phyloP scores from a whole-genome alignment of 2,113 vertebrate genomes.

The Phaethornis superciliosus region DNA sequence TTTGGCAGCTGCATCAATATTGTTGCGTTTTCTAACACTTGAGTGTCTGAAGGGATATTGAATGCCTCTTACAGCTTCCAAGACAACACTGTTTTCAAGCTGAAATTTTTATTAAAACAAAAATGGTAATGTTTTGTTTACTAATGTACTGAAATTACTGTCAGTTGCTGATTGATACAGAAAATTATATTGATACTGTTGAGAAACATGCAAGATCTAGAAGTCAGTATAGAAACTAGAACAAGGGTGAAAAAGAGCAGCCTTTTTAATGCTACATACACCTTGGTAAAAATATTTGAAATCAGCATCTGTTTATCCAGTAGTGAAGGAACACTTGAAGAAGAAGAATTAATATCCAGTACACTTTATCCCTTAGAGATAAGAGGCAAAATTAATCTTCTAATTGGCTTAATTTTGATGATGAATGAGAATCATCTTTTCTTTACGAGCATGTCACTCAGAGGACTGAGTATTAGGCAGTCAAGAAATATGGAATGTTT shows the following conservation, averaged over 20 bases:
- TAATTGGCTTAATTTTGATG: neutral
- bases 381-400: neutral
- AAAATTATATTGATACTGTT: neutral
- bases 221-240: neutral
- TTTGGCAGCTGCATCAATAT: conserved; percentile 34
- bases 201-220: neutral
- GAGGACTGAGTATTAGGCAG: neutral
- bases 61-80: neutral
- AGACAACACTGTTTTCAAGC: neutral
- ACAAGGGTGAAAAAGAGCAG: neutral
- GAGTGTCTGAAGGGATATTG: neutral
- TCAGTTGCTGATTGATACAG: neutral
- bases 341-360: neutral
- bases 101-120: neutral
- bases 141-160: neutral
- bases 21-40: conserved; percentile 18
- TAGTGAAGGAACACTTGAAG: neutral
- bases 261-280: neutral
- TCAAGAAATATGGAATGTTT: neutral
- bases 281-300: neutral
- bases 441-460: neutral
- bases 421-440: neutral
- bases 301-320: neutral
- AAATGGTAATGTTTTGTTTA: neutral
- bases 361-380: neutral